These are phyloP conservation scores for Muntiacus muntjak DNA, from an alignment of 2,113 vertebrate species.

Conservation along the genomic window DNA sequence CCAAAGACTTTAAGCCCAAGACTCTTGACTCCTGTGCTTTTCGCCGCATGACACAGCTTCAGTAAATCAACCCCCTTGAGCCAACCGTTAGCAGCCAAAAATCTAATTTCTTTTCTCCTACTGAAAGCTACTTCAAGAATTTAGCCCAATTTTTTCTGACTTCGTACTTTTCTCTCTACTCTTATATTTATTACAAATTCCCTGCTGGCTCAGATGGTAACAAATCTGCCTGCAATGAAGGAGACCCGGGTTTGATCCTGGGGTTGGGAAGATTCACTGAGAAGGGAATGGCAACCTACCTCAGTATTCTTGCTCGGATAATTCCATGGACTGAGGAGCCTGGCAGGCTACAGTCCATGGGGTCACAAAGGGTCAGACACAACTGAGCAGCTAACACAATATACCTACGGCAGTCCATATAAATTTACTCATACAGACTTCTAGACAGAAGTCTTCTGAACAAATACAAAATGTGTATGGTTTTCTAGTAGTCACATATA, in stretches of 20 bases:
- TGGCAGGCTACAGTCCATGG: neutral
- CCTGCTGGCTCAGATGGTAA: neutral
- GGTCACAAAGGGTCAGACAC: neutral
- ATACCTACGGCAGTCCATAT: neutral
- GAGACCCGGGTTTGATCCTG: neutral
- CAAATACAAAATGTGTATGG: neutral
- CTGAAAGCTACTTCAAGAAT: constrained; percentile 32
- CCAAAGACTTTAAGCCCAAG: neutral
- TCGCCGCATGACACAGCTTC: neutral
- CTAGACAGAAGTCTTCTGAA: neutral
- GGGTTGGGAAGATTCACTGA: neutral
- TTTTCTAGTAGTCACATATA: neutral
- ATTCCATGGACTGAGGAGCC: neutral
- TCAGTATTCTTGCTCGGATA: neutral
- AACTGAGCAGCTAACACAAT: neutral
- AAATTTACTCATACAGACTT: neutral
- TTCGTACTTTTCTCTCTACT: neutral
- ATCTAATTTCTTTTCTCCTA: neutral
- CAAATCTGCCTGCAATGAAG: neutral
- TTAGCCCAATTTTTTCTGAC: constrained; percentile 21
- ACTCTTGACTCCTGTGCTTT: constrained; percentile 11
- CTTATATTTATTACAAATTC: neutral
- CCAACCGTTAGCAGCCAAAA: constrained; percentile 7
- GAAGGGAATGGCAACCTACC: neutral
- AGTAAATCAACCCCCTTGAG: neutral